Evolutionary conservation across 2,113 vertebrate species (phyloP).

Genomic region (Callipepla squamata): DNA sequence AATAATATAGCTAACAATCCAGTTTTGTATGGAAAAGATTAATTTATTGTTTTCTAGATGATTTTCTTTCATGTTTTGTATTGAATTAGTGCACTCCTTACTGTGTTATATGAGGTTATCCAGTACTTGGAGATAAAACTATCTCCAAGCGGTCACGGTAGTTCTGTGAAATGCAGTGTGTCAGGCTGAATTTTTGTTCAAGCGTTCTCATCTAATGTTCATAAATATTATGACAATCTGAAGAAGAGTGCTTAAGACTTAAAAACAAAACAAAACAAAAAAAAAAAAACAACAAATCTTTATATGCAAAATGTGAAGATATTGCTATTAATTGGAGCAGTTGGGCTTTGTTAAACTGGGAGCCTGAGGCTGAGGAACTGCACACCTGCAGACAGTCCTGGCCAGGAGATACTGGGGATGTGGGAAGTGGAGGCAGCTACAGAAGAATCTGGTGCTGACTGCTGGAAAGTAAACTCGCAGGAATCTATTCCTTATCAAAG

Average conservation of each 20-base stretch:
- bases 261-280: background rate
- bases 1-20: conserved; percentile 44
- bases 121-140: conserved; percentile 20
- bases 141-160: conserved; percentile 4
- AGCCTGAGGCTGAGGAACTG: background rate
- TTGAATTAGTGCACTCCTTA: background rate
- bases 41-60: background rate
- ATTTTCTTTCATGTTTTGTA: background rate
- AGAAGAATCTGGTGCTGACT: background rate
- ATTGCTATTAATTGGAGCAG: background rate
- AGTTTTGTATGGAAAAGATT: background rate
- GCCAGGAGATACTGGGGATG: background rate
- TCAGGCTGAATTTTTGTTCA: conserved; percentile 27
- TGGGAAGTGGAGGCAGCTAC: background rate
- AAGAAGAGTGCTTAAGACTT: conserved; percentile 46
- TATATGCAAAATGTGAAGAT: background rate
- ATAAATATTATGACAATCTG: conserved; percentile 65
- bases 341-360: background rate
- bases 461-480: background rate
- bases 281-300: background rate
- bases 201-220: conserved; percentile 34
- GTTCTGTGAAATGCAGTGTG: background rate
- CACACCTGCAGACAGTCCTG: background rate
- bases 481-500: background rate
- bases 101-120: background rate